phyloP scores from a whole-genome alignment of 30 jellyfish, hydroid and myxozoan genomes.

The Catostylus mosaicus region DNA sequence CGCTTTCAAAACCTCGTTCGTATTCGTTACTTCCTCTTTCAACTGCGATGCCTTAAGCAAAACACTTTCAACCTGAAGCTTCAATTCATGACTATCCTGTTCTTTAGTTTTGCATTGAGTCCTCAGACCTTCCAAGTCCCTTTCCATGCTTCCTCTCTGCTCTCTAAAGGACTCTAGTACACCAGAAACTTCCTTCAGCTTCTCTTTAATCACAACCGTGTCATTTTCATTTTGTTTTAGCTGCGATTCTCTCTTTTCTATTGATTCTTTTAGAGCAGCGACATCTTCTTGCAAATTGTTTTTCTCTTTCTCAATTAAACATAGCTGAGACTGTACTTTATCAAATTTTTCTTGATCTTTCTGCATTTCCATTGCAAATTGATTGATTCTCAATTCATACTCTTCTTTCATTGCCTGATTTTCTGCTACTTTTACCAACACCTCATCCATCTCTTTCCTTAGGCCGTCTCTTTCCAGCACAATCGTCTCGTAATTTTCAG shows the following conservation, averaged over 20 bases:
- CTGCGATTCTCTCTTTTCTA: conserved; percentile 1
- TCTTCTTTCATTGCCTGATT: neutral
- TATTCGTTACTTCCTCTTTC: conserved; percentile 4
- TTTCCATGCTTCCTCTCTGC: neutral
- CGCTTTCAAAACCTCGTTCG: neutral
- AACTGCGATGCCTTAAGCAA: conserved; percentile 8
- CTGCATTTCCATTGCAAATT: neutral
- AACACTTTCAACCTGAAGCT: neutral
- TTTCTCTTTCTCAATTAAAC: neutral
- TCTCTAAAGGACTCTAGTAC: neutral
- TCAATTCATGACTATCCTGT: neutral
- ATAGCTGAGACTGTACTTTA: neutral
- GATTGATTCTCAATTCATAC: neutral
- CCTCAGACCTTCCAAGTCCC: neutral
- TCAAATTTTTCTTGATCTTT: neutral
- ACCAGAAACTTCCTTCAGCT: neutral
- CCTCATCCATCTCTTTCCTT: neutral
- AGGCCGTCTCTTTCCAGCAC: neutral
- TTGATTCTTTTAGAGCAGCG: neutral
- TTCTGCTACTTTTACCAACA: neutral
- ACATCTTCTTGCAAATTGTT: neutral
- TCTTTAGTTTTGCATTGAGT: neutral
- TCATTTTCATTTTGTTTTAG: neutral
- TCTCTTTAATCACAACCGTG: neutral
- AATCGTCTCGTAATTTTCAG: neutral